Conservation (phyloP, 2,888 invertebrate species). For the Brenthis ino region DNA sequence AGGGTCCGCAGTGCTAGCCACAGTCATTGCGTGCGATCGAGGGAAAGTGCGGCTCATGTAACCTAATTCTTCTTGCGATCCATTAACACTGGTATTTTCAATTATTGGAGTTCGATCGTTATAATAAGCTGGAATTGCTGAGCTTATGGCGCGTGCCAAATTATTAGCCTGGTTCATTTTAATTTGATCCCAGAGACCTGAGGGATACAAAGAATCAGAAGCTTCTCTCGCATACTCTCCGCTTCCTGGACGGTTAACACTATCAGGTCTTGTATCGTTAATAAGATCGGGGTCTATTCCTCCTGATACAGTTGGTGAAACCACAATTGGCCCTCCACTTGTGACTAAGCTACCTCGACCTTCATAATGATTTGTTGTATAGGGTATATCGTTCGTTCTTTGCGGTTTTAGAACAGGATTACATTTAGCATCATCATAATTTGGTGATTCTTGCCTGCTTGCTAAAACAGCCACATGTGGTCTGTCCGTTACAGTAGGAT, state of each 20-base stretch:
- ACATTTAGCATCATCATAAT: constrained; percentile 71
- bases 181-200: constrained; percentile 89
- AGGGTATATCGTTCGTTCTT: constrained; percentile 85
- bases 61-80: constrained; percentile 83
- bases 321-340: constrained; percentile 84
- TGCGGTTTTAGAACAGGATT: constrained; percentile 89
- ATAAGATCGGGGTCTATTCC: constrained; percentile 93
- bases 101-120: constrained; percentile 90
- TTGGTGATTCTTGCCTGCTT: constrained; percentile 74
- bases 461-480: constrained; percentile 82
- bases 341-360: constrained; percentile 85
- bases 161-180: constrained; percentile 77
- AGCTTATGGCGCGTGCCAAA: constrained; percentile 82
- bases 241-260: constrained; percentile 83
- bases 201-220: constrained; percentile 89
- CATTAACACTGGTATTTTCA: constrained; percentile 82
- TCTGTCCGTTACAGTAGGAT: constrained; percentile 72
- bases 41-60: constrained; percentile 85
- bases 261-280: constrained; percentile 89
- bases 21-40: constrained; percentile 70
- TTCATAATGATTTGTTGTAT: constrained; percentile 86
- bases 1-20: constrained; percentile 71
- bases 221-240: constrained; percentile 90
- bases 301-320: constrained; percentile 88
- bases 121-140: constrained; percentile 83